Base-by-base conservation (phyloP, 2,888 invertebrate species). In the Protonemura montana region DNA sequence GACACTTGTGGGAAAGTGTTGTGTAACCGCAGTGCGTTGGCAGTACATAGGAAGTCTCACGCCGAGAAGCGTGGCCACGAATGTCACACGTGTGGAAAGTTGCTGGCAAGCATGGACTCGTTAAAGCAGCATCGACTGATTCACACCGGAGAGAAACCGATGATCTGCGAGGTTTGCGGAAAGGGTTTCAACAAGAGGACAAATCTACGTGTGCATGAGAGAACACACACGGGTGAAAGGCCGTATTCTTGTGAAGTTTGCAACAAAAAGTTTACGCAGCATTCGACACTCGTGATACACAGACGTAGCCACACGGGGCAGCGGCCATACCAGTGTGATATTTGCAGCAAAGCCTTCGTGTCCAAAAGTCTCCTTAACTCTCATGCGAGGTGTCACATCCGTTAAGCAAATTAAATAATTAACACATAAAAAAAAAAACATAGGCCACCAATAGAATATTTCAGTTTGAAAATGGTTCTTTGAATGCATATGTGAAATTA, bases 331-430 rank as follows among this genome's bases (percentile, higher is more conserved):
- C 90, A 90, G 86, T 94, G 94, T 90, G 92, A 90, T 87, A 91
- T 93, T 88, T 94, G 94, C 90, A 92, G 92, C 2, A 93, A 94
- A 89, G 94, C 93, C 29, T 94, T 94, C 90, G 94, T 94, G 26
- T 94, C 94, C 88, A 93, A 93, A 76, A 77, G 81, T 30, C 3
- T 30, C 16, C 76, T 81, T 28, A 80, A 87, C 80, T 42, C 80
- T 7, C 77, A 85, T 59, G 80, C 41, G 7, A 87, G 80, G 87
- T 81, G 80, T 13, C 82, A 86, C 30, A 82, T 80, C 26, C 26
- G 30, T 85, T 59, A 59, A 21, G 6, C 59, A 7, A 2, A 59
- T 59, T 59, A 2, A 3, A 59, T 21, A 3, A 6, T 35, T 35
- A 6, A 13, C 7, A 59, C 2, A 59, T 59, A 3, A 59, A 16